Evolutionary conservation across 2,113 vertebrate species (phyloP), one percentile per base, ranked within the genome.

Genomic region (Eclectus roratus): DNA sequence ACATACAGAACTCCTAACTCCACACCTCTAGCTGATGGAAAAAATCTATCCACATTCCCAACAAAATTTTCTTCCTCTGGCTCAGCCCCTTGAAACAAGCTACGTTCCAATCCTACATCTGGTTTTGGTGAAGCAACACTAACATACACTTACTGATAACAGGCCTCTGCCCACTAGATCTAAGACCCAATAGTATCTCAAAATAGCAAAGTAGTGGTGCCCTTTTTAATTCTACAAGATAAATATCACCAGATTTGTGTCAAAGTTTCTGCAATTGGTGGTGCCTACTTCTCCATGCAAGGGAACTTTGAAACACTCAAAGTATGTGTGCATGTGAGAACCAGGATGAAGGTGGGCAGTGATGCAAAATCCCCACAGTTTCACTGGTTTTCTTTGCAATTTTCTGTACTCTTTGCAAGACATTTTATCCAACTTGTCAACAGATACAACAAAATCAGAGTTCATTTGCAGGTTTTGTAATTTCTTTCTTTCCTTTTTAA

Each of bases 251-350:
- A 64, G 55, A 43, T 33, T 47, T 47, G 10, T 37, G 29, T 74
- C 29, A 53, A 64, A 76, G 18, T 37, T 47, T 81, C 55, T 85
- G 73, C 21, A 18, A 18, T 44, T 58, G 19, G 14, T 74, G 41
- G 19, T 70, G 35, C 14, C 44, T 46, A 4, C 16, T 35, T 58
- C 47, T 28, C 23, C 24, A 15, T 5, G 3, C 1, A 2, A 90
- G 17, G 43, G 35, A 39, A 61, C 10, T 35, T 53, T 83, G 70
- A 64, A 81, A 37, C 13, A 41, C 12, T 24, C 23, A 35, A 66
- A 29, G 8, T 10, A 3, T 0, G 0, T 6, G 10, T 29, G 18
- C 47, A 31, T 13, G 4, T 37, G 28, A 41, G 39, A 93, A 81
- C 17, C 23, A 68, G 43, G 47, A 20, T 16, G 52, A 88, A 76